Conservation (phyloP, 2,888 invertebrate genomes). For the Morinoia aosen region DNA sequence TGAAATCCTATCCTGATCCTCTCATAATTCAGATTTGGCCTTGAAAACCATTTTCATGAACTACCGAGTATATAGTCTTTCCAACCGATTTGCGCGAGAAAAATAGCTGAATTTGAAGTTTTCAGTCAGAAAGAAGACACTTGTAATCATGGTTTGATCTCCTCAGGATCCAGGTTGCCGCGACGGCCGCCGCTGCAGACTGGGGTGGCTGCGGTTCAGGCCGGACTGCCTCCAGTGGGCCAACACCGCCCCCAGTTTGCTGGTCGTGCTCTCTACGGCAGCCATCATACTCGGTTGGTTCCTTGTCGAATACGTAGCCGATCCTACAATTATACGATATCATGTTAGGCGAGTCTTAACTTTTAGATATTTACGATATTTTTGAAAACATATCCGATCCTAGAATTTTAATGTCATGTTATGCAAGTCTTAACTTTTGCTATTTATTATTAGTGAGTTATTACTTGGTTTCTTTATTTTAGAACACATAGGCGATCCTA, state of each 20-base stretch:
- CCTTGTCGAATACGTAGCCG: not conserved
- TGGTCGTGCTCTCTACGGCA: not conserved
- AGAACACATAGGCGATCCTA: too few relatives aligned
- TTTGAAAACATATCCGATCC: not conserved
- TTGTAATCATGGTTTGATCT: not conserved
- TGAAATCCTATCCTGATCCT: too few relatives aligned
- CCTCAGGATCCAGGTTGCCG: not conserved
- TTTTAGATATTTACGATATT: not conserved
- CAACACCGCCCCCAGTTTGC: not conserved
- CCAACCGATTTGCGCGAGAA: not conserved
- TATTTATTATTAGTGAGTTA: too few relatives aligned
- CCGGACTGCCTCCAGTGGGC: slow-evolving; percentile 38
- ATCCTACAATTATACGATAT: too few relatives aligned
- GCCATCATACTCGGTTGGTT: not conserved
- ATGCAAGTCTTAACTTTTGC: too few relatives aligned
- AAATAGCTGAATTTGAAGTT: not conserved
- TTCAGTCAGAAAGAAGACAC: not conserved
- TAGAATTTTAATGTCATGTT: too few relatives aligned
- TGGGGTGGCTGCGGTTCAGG: slow-evolving; percentile 18
- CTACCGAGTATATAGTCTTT: too few relatives aligned
- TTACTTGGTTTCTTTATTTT: too few relatives aligned
- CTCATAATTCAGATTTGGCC: too few relatives aligned
- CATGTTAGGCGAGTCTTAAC: not conserved
- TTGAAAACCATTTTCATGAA: too few relatives aligned
- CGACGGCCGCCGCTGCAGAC: not conserved